Conservation (phyloP, 1,140 invertebrate species). For the Drosophila ambigua region DNA sequence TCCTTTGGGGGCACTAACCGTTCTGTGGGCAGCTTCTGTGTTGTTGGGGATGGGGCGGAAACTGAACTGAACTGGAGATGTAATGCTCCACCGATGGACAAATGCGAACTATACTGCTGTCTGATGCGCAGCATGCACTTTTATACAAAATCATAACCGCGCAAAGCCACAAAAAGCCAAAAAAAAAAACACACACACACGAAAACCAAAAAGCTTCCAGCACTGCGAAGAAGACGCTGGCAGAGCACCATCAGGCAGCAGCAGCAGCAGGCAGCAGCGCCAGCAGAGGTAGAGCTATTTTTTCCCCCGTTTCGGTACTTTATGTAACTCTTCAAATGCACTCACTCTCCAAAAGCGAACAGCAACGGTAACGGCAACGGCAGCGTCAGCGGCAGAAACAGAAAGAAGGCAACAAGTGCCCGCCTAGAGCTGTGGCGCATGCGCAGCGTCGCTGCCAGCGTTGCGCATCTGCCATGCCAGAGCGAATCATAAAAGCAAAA, state of each 20-base stretch:
- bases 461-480: slow-evolving; percentile 41
- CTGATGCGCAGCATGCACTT: slow-evolving; percentile 69
- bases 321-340: slow-evolving; percentile 78
- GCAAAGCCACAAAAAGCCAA: slow-evolving; percentile 50
- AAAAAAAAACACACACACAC: slow-evolving; percentile 24
- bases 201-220: slow-evolving; percentile 58
- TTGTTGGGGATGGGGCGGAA: slow-evolving; percentile 18
- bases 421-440: slow-evolving; percentile 29
- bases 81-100: slow-evolving; percentile 70
- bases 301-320: slow-evolving; percentile 60
- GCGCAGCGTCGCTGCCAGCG: slow-evolving; percentile 14
- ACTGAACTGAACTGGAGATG: slow-evolving; percentile 43
- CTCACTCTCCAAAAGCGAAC: slow-evolving; percentile 66
- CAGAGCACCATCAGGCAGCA: slow-evolving; percentile 15
- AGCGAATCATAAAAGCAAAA: slow-evolving; percentile 18
- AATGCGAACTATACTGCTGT: slow-evolving; percentile 76
- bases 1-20: slow-evolving; percentile 62
- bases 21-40: slow-evolving; percentile 52
- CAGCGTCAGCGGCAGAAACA: slow-evolving; percentile 17
- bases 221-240: slow-evolving; percentile 39
- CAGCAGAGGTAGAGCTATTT: slow-evolving; percentile 3
- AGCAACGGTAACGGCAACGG: slow-evolving; percentile 29
- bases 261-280: neutral
- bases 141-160: slow-evolving; percentile 74
- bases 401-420: slow-evolving; percentile 6